Evolutionary conservation across 2,797 vertebrate genomes (phyloP).

Genomic region (Podarcis lilfordi): DNA sequence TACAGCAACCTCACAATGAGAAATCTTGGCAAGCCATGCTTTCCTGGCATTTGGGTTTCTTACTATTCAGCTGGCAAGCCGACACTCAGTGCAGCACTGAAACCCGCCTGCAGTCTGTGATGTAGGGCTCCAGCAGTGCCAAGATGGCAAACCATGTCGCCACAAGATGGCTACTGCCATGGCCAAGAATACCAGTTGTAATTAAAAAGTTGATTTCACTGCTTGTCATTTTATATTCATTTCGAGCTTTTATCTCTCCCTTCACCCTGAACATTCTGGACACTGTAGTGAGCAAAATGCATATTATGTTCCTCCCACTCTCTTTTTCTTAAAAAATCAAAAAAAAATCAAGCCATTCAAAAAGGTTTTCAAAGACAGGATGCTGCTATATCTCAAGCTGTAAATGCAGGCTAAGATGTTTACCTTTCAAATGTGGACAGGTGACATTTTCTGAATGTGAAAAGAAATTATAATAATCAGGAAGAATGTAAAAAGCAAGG

Average conservation of each 20-base stretch:
- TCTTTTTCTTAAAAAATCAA: conserved; percentile 33
- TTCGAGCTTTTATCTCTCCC: not conserved
- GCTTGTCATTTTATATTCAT: not conserved
- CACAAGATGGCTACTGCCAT: conserved; percentile 8
- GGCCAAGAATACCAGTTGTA: conserved; percentile 22
- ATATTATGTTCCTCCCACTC: not conserved
- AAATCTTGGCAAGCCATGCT: conserved; percentile 6
- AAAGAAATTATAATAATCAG: not conserved
- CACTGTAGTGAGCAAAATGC: not conserved
- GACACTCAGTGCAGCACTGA: not conserved
- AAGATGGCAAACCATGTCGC: not conserved
- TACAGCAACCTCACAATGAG: not conserved
- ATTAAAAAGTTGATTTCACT: conserved; percentile 15
- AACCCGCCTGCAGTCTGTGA: not conserved
- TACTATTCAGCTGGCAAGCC: not conserved
- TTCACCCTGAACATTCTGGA: not conserved
- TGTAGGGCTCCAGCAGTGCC: not conserved
- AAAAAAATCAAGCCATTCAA: not conserved
- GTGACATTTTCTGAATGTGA: conserved; percentile 49
- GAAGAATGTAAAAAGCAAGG: too few relatives aligned
- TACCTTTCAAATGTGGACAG: conserved; percentile 38
- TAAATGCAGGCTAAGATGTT: not conserved
- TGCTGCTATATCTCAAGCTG: conserved; percentile 25
- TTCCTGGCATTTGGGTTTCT: not conserved
- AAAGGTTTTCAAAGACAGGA: not conserved